A percentile compares a stretch with the other conserved stretches of the same genome.
phyloP scores from a whole-genome alignment of 2,888 invertebrate species.

The Marasmarcha lunaedactyla region DNA sequence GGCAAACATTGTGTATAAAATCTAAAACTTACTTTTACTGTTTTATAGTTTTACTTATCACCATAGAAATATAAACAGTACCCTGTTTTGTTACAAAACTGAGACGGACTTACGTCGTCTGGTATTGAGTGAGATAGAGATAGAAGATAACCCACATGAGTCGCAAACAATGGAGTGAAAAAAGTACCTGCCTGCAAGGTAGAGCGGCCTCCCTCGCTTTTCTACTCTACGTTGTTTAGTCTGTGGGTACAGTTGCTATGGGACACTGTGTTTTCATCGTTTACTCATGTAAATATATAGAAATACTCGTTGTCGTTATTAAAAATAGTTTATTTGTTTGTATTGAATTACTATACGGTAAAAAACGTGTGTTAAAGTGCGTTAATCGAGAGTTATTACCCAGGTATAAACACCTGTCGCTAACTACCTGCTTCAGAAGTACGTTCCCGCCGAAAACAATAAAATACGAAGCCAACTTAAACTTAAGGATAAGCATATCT shows the following conservation, averaged over 20 bases:
- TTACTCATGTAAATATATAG: too few species aligned
- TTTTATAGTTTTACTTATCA: slow-evolving; percentile 29
- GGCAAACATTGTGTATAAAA: slow-evolving; percentile 22
- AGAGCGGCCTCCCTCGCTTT: slow-evolving; percentile 14
- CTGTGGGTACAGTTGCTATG: too few species aligned
- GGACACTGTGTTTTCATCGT: too few species aligned
- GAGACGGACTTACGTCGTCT: slow-evolving; percentile 24
- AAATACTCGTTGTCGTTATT: too few species aligned
- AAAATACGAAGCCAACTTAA: slow-evolving; percentile 1
- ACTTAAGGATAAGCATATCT: slow-evolving; percentile 24
- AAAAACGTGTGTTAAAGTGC: slow-evolving; percentile 2
- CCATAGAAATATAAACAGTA: slow-evolving; percentile 57
- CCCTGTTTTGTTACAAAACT: slow-evolving; percentile 23
- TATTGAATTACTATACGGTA: not conserved
- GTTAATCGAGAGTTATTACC: slow-evolving; percentile 31
- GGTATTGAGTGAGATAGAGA: slow-evolving; percentile 33
- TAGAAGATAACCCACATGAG: slow-evolving; percentile 47
- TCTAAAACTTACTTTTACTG: not conserved
- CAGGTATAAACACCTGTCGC: slow-evolving; percentile 47
- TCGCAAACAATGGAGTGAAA: slow-evolving; percentile 61
- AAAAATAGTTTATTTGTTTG: too few species aligned
- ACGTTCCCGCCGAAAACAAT: slow-evolving; percentile 46
- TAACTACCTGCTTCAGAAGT: slow-evolving; percentile 18
- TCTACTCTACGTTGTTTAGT: too few species aligned
- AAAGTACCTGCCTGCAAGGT: slow-evolving; percentile 62